Evolutionary conservation across 2,797 vertebrate species (phyloP).

Genomic region (Podarcis lilfordi): DNA sequence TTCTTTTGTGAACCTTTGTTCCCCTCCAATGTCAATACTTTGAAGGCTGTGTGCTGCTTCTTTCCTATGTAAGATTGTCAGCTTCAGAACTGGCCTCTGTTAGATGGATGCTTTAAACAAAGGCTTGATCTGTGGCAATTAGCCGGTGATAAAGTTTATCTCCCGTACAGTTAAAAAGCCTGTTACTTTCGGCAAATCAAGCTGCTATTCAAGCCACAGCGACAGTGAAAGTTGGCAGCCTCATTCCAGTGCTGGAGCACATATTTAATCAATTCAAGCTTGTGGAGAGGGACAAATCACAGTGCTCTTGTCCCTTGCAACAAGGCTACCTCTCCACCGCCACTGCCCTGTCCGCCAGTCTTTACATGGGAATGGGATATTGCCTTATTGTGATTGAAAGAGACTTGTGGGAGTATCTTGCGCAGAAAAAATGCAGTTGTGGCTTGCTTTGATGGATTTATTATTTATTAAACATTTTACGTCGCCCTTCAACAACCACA

Average conservation of each 20-base stretch:
- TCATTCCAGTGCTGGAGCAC: not conserved
- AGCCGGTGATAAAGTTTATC: not conserved
- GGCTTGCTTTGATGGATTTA: slow-evolving; percentile 35
- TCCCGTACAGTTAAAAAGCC: not conserved
- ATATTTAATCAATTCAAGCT: slow-evolving; percentile 1
- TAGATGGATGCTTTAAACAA: not conserved
- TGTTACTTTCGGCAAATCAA: not conserved
- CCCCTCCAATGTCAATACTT: not conserved
- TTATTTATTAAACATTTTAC: slow-evolving; percentile 31
- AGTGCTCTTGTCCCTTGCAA: not conserved
- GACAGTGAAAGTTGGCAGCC: not conserved
- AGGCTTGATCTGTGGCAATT: not conserved
- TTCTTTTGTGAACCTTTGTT: not conserved
- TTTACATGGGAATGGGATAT: not conserved
- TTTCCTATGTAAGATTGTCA: not conserved
- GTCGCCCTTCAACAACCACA: slow-evolving; percentile 7
- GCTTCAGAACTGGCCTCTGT: not conserved
- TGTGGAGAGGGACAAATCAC: not conserved
- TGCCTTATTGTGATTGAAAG: not conserved
- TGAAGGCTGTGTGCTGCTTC: not conserved
- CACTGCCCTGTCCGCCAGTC: not conserved
- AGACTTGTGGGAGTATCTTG: not conserved
- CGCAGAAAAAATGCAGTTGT: not conserved
- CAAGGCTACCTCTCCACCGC: not conserved
- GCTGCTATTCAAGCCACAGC: not conserved